Evolutionary conservation across 92 coral and sea anemone genomes (phyloP).

Genomic region (Bergia sp.): DNA sequence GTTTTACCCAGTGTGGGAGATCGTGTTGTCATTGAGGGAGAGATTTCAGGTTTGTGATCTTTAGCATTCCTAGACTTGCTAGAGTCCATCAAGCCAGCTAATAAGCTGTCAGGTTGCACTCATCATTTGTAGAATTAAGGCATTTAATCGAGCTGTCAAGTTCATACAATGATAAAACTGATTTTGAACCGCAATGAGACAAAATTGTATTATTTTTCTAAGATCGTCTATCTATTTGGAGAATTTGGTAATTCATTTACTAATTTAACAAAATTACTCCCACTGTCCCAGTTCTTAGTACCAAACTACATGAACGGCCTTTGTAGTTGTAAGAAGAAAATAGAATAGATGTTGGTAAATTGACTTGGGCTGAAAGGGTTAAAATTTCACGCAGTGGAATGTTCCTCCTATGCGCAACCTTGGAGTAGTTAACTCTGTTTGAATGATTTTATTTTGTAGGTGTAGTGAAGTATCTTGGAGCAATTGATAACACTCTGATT

Average conservation of each 20-base stretch:
- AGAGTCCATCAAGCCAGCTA: not conserved
- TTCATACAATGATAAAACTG: no score
- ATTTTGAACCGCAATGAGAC: no score
- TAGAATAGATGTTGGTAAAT: no score
- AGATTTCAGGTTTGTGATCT: constrained; percentile 62
- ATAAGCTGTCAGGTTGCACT: no score
- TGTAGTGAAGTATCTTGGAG: constrained; percentile 78
- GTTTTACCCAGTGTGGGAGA: constrained; percentile 80
- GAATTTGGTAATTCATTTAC: not conserved
- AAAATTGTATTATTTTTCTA: no score
- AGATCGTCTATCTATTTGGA: not conserved
- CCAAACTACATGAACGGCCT: not conserved
- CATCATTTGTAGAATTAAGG: no score
- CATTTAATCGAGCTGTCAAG: no score
- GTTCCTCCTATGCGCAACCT: no score
- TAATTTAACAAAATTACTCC: not conserved
- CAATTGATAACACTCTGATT: constrained; percentile 52
- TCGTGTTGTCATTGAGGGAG: constrained; percentile 66
- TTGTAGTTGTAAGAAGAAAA: no score
- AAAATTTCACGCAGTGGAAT: no score
- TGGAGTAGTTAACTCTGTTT: not conserved
- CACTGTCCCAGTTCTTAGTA: not conserved
- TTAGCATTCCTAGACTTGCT: not conserved
- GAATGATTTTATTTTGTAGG: constrained; percentile 50
- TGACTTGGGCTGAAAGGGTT: not conserved